Evolutionary conservation across 53 echinoderm and acorn worm species (phyloP), one percentile per base, ranked within the genome.

Genomic region (Mesocentrotus franciscanus): DNA sequence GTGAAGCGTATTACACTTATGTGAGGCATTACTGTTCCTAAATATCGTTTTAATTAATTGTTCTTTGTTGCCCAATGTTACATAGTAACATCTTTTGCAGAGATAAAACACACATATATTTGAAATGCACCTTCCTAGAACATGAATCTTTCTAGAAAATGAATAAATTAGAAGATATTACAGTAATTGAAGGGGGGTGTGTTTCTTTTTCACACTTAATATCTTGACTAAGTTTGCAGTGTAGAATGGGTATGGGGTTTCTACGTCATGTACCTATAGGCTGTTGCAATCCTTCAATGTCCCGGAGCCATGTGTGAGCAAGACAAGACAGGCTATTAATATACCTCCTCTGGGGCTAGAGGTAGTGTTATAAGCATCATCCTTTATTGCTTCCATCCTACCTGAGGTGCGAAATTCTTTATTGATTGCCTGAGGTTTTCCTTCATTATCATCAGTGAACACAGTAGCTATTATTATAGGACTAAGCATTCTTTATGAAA

Each of bases 341-440:
- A 58, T 39, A 15, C 58, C 1, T 87, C 58, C 59, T 29, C 2
- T 1, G 15, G 27, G 58, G 56, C n/a, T 11, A 87, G 10, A 87
- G 58, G 13, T 24, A 87, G n/a, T 12, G n/a, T 58, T 87, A 59
- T 32, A 74, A 74, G 32, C 74, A 74, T 87, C 87, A 58, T 57
- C 59, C 87, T 87, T 87, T 87, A 87, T 87, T 87, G 58, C 87
- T 87, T 87, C 57, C 29, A 57, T 58, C 58, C 59, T 87, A 87
- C 87, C 58, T 56, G 26, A 87, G n/a, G 58, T 87, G 58, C 66
- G 8, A 78, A 81, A 81, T 14, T 81, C 18, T 18, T 18, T 81
- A 81, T 81, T 0, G 32, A 18, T 42, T 42, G 11, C 81, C 39
- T 39, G 49, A 36, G 81, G 9, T 11, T 74, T 30, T 13, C 32